These are phyloP conservation scores for Horisme vitalbata DNA, from an alignment of 2,888 invertebrate species.

Conservation along the genomic window DNA sequence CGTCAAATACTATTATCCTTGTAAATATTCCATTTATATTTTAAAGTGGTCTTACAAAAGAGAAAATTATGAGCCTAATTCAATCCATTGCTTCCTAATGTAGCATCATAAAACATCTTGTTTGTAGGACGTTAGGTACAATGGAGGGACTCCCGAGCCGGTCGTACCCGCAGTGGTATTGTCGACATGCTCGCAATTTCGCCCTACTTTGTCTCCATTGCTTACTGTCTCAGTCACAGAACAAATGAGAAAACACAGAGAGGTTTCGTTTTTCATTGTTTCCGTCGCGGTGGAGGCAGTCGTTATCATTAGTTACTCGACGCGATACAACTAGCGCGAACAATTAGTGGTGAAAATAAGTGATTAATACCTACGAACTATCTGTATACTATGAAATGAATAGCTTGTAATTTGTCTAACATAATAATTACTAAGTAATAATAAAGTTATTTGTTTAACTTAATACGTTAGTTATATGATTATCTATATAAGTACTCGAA, in stretches of 20 bases:
- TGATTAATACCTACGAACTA: conserved; percentile 29
- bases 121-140: conserved; percentile 66
- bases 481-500: too few relatives aligned
- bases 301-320: conserved; percentile 40
- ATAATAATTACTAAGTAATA: too few relatives aligned
- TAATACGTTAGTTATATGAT: too few relatives aligned
- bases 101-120: conserved; percentile 74
- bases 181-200: conserved; percentile 62
- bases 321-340: conserved; percentile 34
- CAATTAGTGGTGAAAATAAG: conserved; percentile 40
- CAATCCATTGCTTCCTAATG: conserved; percentile 69
- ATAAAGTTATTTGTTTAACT: too few relatives aligned
- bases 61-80: conserved; percentile 65
- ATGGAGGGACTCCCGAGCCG: conserved; percentile 46
- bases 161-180: conserved; percentile 52
- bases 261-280: conserved; percentile 64
- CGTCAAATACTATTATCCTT: too few relatives aligned
- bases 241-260: conserved; percentile 63
- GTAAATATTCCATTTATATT: conserved; percentile 25
- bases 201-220: conserved; percentile 69
- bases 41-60: conserved; percentile 51
- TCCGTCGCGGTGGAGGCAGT: conserved; percentile 41
- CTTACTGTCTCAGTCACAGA: conserved; percentile 54
- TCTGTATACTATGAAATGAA: too few relatives aligned
- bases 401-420: too few relatives aligned